Percentiles rank a stretch among this genome's conserved stretches.
These are phyloP conservation scores for Mythimna vitellina DNA, from an alignment of 2,888 invertebrate species.

Conservation along the genomic window DNA sequence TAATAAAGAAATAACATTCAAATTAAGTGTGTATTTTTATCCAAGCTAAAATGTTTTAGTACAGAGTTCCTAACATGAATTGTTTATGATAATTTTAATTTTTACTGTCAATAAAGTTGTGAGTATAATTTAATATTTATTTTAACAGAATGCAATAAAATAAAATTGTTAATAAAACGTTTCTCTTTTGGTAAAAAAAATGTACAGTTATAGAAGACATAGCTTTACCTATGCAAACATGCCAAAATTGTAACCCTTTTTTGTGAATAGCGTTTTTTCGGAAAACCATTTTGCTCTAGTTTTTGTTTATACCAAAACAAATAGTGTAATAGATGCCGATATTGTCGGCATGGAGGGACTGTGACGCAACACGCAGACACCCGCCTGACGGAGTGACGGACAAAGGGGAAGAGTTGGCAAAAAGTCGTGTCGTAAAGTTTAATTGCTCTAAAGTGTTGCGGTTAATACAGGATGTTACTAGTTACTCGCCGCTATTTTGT, in stretches of 20 bases:
- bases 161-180: constrained; percentile 43
- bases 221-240: constrained; percentile 71
- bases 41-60: constrained; percentile 50
- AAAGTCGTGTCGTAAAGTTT: constrained; percentile 76
- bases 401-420: constrained; percentile 79
- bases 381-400: constrained; percentile 52
- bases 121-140: constrained; percentile 39
- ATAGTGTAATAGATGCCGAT: constrained; percentile 70
- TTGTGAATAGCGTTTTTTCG: constrained; percentile 67
- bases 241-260: constrained; percentile 73
- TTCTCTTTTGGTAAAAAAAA: constrained; percentile 38
- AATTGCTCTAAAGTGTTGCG: constrained; percentile 69
- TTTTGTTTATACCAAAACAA: constrained; percentile 79
- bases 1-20: constrained; percentile 64
- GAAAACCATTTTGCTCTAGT: constrained; percentile 78
- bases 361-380: constrained; percentile 70
- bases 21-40: constrained; percentile 58
- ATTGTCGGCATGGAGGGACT: constrained; percentile 64
- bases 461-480: constrained; percentile 72
- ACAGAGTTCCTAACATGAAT: constrained; percentile 51
- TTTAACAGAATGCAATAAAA: constrained; percentile 42
- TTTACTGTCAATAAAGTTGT: constrained; percentile 55
- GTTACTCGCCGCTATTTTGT: constrained; percentile 19
- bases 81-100: constrained; percentile 58
- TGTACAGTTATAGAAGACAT: constrained; percentile 50